Evolutionary conservation across 2,888 invertebrate genomes (phyloP), one percentile per base, ranked within the genome.

Genomic region (Desoria tigrina): DNA sequence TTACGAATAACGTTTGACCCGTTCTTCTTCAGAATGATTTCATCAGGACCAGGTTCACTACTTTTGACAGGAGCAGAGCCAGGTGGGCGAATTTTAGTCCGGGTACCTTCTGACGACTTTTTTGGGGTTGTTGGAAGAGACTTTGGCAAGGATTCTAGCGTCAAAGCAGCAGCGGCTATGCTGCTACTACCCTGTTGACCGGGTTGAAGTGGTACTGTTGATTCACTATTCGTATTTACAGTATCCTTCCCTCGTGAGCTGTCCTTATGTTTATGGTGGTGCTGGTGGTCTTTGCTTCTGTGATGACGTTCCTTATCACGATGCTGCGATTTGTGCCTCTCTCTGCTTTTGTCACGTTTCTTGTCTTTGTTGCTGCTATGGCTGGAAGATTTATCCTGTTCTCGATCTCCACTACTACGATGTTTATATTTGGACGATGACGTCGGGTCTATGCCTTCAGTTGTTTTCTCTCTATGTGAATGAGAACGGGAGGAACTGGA

Each of bases 21-120:
- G 56, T 68, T 71, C 49, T 75, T 74, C 45, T 73, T 73, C n/a
- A 75, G 27, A 26, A 74, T 66, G 16, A 75, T 74, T 63, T 74
- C 74, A 27, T 72, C 65, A 9, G 63, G 65, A 21, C 53, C 64
- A 16, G 61, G 39, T 42, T 26, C 18, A 24, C 16, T 54, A 23
- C 24, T 18, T 28, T 26, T 49, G 2, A 32, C 27, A n/a, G 50
- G 32, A 23, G 49, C 45, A 2, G 42, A 42, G 18, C 42, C 42
- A 2, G 42, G 42, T 9, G 45, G 9, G 23, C 7, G 4, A 4
- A 6, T n/a, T 45, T 16, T 51, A 14, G 42, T 39, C 26, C 27
- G 14, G 2, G 6, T 6, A 55, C 18, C 2, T 3, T 27, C 18
- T 9, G n/a, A 16, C 42, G 9, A 14, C 21, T 37, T 24, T 24